phyloP scores from a whole-genome alignment of 1,140 invertebrate genomes.

The Drosophila ogumai region DNA sequence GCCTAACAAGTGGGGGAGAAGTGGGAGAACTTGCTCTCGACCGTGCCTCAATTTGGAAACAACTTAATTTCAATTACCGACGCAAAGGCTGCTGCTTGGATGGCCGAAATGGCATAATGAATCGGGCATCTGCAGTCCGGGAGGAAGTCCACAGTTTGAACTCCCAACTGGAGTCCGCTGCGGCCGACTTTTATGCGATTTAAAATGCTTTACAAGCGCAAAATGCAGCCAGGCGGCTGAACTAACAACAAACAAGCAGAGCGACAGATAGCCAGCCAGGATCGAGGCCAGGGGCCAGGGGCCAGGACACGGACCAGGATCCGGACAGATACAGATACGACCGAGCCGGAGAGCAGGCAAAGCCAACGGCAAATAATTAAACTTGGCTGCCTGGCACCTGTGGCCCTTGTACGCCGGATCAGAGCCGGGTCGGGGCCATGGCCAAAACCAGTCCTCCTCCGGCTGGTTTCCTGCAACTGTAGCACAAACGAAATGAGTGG shows the following conservation, averaged over 20 bases:
- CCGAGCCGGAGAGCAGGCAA: constrained; percentile 24
- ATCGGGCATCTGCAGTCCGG: constrained; percentile 25
- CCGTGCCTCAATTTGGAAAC: constrained; percentile 47
- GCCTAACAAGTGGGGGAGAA: constrained; percentile 21
- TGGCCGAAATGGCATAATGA: constrained; percentile 57
- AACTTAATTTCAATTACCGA: constrained; percentile 72
- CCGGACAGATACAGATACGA: constrained; percentile 22
- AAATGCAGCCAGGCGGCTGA: constrained; percentile 61
- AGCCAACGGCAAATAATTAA: constrained; percentile 77
- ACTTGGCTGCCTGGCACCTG: constrained; percentile 73
- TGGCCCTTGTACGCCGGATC: constrained; percentile 54
- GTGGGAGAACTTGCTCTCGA: not conserved
- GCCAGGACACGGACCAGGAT: constrained; percentile 19
- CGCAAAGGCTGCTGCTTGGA: constrained; percentile 35
- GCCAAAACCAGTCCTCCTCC: constrained; percentile 18
- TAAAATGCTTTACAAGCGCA: constrained; percentile 72
- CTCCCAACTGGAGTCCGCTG: constrained; percentile 10
- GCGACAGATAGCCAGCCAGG: constrained; percentile 26
- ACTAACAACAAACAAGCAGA: constrained; percentile 50
- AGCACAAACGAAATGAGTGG: constrained; percentile 41
- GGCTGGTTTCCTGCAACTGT: constrained; percentile 51
- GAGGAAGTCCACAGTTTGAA: constrained; percentile 2
- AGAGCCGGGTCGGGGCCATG: constrained; percentile 42
- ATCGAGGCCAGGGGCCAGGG: constrained; percentile 22
- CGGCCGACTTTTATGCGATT: constrained; percentile 62